Base-by-base conservation (phyloP, 2,113 vertebrate genomes). In the Uropsilus gracilis region DNA sequence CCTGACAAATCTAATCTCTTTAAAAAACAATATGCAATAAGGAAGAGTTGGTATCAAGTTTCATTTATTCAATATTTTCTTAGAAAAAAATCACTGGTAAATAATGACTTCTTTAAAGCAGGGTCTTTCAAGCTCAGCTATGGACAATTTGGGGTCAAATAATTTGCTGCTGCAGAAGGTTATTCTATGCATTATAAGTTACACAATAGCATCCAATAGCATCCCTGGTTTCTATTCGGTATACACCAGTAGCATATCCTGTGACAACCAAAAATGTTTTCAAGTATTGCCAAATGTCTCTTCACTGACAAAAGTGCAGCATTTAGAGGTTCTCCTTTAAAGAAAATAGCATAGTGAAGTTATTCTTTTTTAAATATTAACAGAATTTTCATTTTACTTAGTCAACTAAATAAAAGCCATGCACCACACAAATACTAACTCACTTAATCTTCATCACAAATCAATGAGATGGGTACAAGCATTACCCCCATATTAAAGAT, bases 41-140 rank as follows among this genome's bases (percentile, higher is more conserved):
- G 5, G 44, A 92, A 53, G 18, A 84, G 48, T 1, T 72, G 42
- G 39, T 42, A 78, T 46, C 53, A 75, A 42, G 28, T 46, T 87
- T 68, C 39, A 77, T 42, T 39, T 86, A 82, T 64, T 80, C 73
- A 84, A 53, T 84, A 32, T 57, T 88, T 68, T 86, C 50, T 57
- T 81, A 81, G 42, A 69, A 17, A 50, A 17, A 50, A 81, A 84
- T 84, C 63, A 57, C 46, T 68, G 63, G 30, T 9, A 87, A 87
- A 87, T 48, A 83, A 77, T 53, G 20, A 69, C 69, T 34, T 76
- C 3, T 73, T 86, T 86, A 87, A 88, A 85, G 72, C n/a, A 94
- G 44, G 13, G 14, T 77, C 42, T 86, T 39, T 72, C 78, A 73
- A 71, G 13, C 3, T 84, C 10, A 6, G 80, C 30, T 69, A 72